phyloP scores from a whole-genome alignment of 2,113 vertebrate genomes.

The Colossoma macropomum region DNA sequence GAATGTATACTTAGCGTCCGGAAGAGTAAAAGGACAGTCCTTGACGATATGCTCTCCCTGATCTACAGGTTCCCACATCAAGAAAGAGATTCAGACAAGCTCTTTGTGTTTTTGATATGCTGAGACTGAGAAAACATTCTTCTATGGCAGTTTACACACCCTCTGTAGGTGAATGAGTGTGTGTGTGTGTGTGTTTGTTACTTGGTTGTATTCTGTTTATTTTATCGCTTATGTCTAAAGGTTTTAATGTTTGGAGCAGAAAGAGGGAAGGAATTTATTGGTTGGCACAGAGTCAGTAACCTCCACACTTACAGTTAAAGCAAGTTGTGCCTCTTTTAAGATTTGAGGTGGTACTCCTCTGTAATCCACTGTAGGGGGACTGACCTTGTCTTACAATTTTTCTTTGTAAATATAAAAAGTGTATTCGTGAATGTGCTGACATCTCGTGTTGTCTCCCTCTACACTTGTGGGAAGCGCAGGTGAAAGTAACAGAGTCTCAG shows the following conservation, averaged over 20 bases:
- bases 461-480: conserved; percentile 75
- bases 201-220: not conserved
- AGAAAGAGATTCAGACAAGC: conserved; percentile 22
- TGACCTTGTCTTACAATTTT: not conserved
- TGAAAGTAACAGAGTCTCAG: conserved; percentile 81
- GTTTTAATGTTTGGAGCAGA: not conserved
- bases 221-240: not conserved
- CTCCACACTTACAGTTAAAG: conserved; percentile 21
- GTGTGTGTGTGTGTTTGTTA: not conserved
- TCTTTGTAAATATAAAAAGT: not conserved
- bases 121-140: conserved; percentile 2
- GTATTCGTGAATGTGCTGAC: conserved; percentile 12
- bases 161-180: not conserved
- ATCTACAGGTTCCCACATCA: conserved; percentile 31
- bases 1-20: conserved; percentile 18
- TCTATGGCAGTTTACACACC: conserved; percentile 34
- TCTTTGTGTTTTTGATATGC: not conserved
- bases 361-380: not conserved
- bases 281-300: not conserved
- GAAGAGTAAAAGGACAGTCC: conserved; percentile 1
- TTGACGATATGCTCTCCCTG: conserved; percentile 14
- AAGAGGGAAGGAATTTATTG: not conserved
- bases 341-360: conserved; percentile 15
- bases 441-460: conserved; percentile 42
- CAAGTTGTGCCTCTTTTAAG: not conserved